Evolutionary conservation across 2,113 vertebrate species (phyloP).

Genomic region (Todiramphus chloris): DNA sequence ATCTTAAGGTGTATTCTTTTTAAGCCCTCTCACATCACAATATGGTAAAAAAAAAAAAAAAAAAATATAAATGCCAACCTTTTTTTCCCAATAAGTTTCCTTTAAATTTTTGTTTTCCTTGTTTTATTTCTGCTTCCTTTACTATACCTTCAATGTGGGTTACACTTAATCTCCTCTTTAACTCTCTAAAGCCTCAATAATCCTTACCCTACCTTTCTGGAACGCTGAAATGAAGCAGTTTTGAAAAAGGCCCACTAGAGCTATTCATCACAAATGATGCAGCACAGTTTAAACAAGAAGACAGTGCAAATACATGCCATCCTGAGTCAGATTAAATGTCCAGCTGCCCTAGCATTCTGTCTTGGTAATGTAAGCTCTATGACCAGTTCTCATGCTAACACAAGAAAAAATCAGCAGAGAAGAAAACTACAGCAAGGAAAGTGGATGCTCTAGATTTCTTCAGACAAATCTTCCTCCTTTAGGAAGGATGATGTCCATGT

Average conservation of each 20-base stretch:
- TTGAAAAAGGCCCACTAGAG: neutral
- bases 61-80: neutral
- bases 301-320: neutral
- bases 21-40: neutral
- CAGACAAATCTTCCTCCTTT: neutral
- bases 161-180: conserved; percentile 13
- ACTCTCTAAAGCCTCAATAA: neutral
- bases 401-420: neutral
- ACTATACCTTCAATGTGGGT: neutral
- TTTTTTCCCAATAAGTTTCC: neutral
- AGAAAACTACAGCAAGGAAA: neutral
- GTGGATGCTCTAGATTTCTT: neutral
- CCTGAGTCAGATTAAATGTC: neutral
- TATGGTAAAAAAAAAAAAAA: neutral
- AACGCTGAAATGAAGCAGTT: neutral
- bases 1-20: neutral
- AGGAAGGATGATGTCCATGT: neutral
- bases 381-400: neutral
- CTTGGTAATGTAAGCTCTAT: neutral
- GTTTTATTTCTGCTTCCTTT: conserved; percentile 6
- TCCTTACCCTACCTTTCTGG: neutral
- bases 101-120: neutral
- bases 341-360: neutral
- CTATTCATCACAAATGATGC: neutral
- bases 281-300: conserved; percentile 28